A percentile compares a stretch with the other conserved stretches of the same genome.
Conservation (phyloP, 2,797 vertebrate species). For the Propithecus perrieri region DNA sequence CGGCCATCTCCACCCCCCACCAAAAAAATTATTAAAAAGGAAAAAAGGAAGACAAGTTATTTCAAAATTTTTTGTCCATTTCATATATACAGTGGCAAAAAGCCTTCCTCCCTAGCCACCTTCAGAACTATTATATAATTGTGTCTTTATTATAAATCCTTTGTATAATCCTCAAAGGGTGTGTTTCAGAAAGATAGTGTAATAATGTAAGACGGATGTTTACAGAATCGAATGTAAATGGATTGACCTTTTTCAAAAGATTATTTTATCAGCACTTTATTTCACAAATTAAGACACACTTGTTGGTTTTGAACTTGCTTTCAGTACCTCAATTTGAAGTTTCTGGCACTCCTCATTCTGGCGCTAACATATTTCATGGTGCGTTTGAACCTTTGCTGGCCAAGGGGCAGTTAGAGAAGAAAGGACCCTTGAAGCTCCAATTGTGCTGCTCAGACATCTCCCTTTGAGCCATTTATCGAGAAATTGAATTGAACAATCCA, state of each 20-base stretch:
- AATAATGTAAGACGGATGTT: background rate
- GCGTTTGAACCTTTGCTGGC: conserved; percentile 20
- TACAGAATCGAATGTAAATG: background rate
- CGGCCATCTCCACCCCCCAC: background rate
- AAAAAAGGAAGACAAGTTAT: background rate
- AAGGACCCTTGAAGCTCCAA: conserved; percentile 47
- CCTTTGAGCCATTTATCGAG: conserved; percentile 53
- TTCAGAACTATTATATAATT: conserved; percentile 27
- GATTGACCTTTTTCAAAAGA: conserved; percentile 41
- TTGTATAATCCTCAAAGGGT: background rate
- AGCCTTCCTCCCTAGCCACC: background rate
- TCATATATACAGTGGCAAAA: background rate
- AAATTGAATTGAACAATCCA: conserved; percentile 20
- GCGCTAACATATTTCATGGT: conserved; percentile 50
- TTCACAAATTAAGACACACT: conserved; percentile 48
- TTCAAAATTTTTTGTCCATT: conserved; percentile 7
- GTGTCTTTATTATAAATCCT: background rate
- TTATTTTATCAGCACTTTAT: conserved; percentile 43
- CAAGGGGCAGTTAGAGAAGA: conserved; percentile 58
- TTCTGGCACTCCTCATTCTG: conserved; percentile 9
- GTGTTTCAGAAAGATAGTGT: background rate
- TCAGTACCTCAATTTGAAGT: conserved; percentile 61
- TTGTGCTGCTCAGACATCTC: conserved; percentile 31
- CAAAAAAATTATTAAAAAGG: background rate
- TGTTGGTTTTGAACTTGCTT: conserved; percentile 37